Conservation (phyloP, 2,888 invertebrate genomes). For the Latrodectus elegans region DNA sequence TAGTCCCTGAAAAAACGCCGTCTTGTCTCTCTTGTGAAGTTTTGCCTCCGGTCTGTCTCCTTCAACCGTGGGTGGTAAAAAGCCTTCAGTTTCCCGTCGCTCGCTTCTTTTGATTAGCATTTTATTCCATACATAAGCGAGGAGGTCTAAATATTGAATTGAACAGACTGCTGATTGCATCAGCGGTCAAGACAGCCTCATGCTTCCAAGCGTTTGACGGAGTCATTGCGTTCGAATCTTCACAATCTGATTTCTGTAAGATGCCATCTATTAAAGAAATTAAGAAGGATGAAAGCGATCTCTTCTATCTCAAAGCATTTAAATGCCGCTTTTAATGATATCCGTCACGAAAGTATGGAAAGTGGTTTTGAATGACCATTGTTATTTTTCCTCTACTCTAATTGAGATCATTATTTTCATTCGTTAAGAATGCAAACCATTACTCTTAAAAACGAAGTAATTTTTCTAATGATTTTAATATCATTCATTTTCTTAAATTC, state of each 20-base stretch:
- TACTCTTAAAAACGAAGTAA: no score
- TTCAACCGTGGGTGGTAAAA: slow-evolving; percentile 63
- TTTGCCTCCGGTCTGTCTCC: slow-evolving; percentile 64
- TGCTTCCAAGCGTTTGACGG: slow-evolving; percentile 43
- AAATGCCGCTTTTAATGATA: no score
- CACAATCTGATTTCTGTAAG: no score
- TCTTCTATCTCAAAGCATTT: no score
- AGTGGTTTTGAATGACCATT: no score
- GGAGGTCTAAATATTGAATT: slow-evolving; percentile 68
- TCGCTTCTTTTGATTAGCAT: slow-evolving; percentile 43
- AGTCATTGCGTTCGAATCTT: background rate
- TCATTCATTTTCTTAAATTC: no score
- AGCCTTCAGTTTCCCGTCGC: slow-evolving; percentile 40
- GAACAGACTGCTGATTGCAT: slow-evolving; percentile 12
- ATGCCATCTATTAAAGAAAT: no score
- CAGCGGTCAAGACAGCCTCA: slow-evolving; percentile 11
- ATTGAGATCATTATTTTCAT: no score
- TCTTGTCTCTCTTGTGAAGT: slow-evolving; percentile 53
- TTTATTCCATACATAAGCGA: slow-evolving; percentile 46
- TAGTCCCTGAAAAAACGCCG: slow-evolving; percentile 15
- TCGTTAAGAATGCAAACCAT: no score
- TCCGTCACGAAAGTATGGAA: no score
- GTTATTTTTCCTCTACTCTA: no score
- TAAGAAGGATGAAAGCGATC: background rate
- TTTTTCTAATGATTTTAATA: no score